Evolutionary conservation across 2,113 vertebrate species (phyloP), one percentile per base, ranked within the genome.

Genomic region (Pollachius pollachius): DNA sequence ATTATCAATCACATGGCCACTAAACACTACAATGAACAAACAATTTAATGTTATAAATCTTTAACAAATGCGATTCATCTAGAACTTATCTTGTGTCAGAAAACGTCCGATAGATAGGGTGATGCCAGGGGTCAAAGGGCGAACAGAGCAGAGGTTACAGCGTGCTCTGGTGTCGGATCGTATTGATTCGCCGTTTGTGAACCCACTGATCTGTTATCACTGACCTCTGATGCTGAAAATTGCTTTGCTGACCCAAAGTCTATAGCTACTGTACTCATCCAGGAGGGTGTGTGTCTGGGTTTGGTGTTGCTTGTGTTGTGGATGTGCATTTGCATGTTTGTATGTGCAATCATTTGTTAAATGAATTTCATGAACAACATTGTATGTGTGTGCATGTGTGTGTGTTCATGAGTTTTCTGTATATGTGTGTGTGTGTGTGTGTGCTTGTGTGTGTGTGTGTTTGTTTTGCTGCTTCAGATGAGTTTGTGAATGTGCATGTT

Each of bases 161-260:
- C 16, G 41, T 54, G 27, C 34, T 23, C 34, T 34, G 34, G 15
- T 65, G 62, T 65, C n/a, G 65, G 41, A 65, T 15, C 64, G 34
- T n/a, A 71, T 18, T 71, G 64, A 30, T 57, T 67, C 23, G 59
- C 15, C 4, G 16, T 13, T n/a, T 13, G 19, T 71, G 23, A 64
- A 64, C 30, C 62, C 15, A 41, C 25, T 64, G 34, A 34, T 27
- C 62, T 3, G 48, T 27, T n/a, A 37, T 6, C 17, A 3, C 3
- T 8, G 15, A 5, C 37, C 37, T 41, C 37, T 16, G 19, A 17
- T 64, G 56, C 69, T n/a, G n/a, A n/a, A n/a, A n/a, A n/a, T n/a
- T n/a, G n/a, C n/a, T n/a, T 80, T 78, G 73, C 64, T 78, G 79
- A 71, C 71, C 75, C 62, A 78, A 54, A 52, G 7, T 11, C 13